phyloP scores from a whole-genome alignment of 2,113 vertebrate species.

The Marmota flaviventris region DNA sequence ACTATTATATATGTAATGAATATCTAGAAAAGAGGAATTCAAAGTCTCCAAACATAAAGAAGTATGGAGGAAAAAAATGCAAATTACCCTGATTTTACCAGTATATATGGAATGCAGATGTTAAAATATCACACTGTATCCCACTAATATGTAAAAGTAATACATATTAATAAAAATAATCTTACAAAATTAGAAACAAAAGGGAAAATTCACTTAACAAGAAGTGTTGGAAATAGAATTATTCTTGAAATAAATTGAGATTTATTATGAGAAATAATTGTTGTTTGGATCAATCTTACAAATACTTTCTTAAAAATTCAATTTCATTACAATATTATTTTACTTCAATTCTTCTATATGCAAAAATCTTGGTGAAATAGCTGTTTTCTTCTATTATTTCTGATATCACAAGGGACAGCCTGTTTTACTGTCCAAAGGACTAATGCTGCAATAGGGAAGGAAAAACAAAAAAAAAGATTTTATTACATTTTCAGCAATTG shows the following conservation, averaged over 20 bases:
- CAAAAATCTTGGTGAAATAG: slow-evolving; percentile 16
- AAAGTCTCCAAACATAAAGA: not conserved
- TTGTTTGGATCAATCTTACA: not conserved
- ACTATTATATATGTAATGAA: not conserved
- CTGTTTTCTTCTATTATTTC: not conserved
- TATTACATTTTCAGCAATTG: not conserved
- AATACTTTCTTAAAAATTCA: not conserved
- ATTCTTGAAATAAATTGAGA: slow-evolving; percentile 5
- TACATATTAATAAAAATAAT: not conserved
- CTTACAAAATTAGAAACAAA: not conserved
- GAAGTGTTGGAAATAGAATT: not conserved
- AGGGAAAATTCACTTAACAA: not conserved
- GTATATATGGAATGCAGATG: not conserved
- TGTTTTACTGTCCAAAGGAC: not conserved
- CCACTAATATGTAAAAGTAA: not conserved
- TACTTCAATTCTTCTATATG: not conserved
- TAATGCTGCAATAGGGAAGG: not conserved
- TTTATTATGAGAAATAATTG: not conserved
- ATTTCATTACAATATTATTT: not conserved
- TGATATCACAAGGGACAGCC: not conserved
- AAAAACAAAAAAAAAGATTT: not conserved
- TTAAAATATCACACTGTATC: not conserved
- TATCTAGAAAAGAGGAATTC: not conserved
- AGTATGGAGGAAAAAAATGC: not conserved
- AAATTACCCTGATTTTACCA: not conserved